These are phyloP conservation scores for Drosophila macrospina DNA, from an alignment of 2,888 invertebrate genomes.

Conservation along the genomic window DNA sequence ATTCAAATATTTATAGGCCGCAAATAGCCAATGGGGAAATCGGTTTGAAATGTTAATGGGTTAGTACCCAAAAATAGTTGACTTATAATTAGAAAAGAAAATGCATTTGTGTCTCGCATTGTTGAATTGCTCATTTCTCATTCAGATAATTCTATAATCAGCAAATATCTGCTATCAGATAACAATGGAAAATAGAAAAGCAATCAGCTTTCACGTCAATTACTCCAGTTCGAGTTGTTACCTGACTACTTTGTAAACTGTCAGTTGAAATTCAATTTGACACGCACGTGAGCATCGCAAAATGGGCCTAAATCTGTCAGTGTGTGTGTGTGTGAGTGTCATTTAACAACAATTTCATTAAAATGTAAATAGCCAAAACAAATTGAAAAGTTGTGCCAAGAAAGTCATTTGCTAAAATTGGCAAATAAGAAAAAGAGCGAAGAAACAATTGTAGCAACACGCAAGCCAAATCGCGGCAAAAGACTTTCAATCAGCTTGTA, in stretches of 20 bases:
- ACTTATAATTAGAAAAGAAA: constrained; percentile 46
- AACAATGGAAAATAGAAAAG: constrained; percentile 7
- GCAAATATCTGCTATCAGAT: constrained; percentile 11
- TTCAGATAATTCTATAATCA: constrained; percentile 1
- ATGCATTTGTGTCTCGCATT: background rate
- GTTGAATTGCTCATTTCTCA: constrained; percentile 6
- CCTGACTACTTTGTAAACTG: constrained; percentile 40
- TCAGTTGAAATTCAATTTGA: constrained; percentile 45
- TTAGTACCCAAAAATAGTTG: constrained; percentile 54
- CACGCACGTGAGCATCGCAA: constrained; percentile 38
- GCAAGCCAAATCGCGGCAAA: constrained; percentile 46
- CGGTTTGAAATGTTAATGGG: constrained; percentile 66
- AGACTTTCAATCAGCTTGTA: constrained; percentile 67
- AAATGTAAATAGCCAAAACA: constrained; percentile 70
- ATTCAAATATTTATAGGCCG: constrained; percentile 58
- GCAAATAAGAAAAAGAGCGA: constrained; percentile 24
- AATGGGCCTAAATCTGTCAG: constrained; percentile 19
- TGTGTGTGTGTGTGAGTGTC: constrained; percentile 35
- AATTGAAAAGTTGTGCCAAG: constrained; percentile 65
- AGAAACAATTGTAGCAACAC: constrained; percentile 37
- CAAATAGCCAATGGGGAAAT: constrained; percentile 51
- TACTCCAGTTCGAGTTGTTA: constrained; percentile 27
- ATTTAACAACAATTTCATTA: constrained; percentile 66
- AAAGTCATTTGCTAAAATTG: constrained; percentile 77
- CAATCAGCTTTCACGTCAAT: constrained; percentile 42